Percentiles rank a stretch among this genome's conserved stretches.
Evolutionary conservation across 2,888 invertebrate species (phyloP).

Genomic region (Cheilosia soror): DNA sequence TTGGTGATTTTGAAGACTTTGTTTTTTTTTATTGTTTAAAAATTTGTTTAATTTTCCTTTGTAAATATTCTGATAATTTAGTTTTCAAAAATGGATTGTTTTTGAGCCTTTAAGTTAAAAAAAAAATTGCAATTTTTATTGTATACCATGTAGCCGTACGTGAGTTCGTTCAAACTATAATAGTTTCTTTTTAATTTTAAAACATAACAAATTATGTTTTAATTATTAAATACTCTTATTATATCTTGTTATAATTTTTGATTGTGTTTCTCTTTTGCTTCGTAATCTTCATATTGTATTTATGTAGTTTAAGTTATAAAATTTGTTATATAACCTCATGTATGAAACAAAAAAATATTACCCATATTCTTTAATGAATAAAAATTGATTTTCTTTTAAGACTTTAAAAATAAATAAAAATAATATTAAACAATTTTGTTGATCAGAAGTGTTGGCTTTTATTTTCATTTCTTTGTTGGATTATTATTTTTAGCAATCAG

Average conservation of each 20-base stretch:
- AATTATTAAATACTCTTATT: constrained; percentile 64
- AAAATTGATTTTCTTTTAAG: constrained; percentile 46
- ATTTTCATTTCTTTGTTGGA: neutral
- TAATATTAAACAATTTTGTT: constrained; percentile 31
- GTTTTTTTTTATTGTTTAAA: constrained; percentile 54
- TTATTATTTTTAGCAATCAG: too few relatives aligned
- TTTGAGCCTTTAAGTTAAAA: constrained; percentile 71
- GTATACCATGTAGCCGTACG: constrained; percentile 55
- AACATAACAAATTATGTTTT: constrained; percentile 75
- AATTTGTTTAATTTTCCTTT: constrained; percentile 54
- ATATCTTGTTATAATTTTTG: constrained; percentile 32
- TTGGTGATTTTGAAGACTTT: constrained; percentile 60
- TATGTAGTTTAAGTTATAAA: constrained; percentile 68
- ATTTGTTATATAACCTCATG: constrained; percentile 56
- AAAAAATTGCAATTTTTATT: constrained; percentile 57
- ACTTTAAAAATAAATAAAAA: constrained; percentile 55
- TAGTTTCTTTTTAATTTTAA: constrained; percentile 61
- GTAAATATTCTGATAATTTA: constrained; percentile 53
- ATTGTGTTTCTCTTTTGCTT: constrained; percentile 34
- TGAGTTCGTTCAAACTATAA: constrained; percentile 24
- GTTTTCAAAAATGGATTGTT: constrained; percentile 71
- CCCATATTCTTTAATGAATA: constrained; percentile 65
- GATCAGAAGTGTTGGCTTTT: constrained; percentile 26
- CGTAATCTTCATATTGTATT: constrained; percentile 64
- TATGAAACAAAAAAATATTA: constrained; percentile 43